Evolutionary conservation across 1,140 invertebrate species (phyloP).

Genomic region (Ganaspis sp.): DNA sequence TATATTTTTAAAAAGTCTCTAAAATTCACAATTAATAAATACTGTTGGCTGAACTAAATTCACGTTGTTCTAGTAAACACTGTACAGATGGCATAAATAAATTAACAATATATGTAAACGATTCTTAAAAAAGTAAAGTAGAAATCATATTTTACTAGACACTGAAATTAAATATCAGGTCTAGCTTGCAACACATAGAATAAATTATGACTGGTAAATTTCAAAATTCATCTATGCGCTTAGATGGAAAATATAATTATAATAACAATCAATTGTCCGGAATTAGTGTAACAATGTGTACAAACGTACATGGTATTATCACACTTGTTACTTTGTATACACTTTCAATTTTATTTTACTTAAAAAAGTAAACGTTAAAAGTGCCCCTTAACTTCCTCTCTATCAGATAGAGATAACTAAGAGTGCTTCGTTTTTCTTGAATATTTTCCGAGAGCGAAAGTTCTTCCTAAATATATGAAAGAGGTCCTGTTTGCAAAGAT

Average conservation of each 20-base stretch:
- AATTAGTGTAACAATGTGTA: slow-evolving; percentile 23
- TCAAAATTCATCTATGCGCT: neutral
- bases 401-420: slow-evolving; percentile 24
- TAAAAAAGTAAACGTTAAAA: slow-evolving; percentile 28
- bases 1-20: neutral
- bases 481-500: slow-evolving; percentile 51
- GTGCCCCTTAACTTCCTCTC: slow-evolving; percentile 23
- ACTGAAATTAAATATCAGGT: neutral
- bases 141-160: neutral
- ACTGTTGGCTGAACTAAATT: neutral
- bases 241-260: neutral
- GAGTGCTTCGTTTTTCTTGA: slow-evolving; percentile 7
- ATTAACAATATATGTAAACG: neutral
- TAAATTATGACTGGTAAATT: neutral
- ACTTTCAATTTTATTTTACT: slow-evolving; percentile 10
- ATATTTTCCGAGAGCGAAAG: neutral
- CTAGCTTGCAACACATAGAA: neutral
- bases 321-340: neutral
- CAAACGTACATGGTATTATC: slow-evolving; percentile 26
- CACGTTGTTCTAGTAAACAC: neutral
- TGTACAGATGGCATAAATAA: neutral
- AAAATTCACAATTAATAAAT: neutral
- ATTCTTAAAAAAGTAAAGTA: neutral
- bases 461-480: slow-evolving; percentile 38
- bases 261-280: neutral